A percentile compares a stretch with the other conserved stretches of the same genome.
phyloP scores from a whole-genome alignment of 1,140 invertebrate genomes.

The Lanistes nyassanus region DNA sequence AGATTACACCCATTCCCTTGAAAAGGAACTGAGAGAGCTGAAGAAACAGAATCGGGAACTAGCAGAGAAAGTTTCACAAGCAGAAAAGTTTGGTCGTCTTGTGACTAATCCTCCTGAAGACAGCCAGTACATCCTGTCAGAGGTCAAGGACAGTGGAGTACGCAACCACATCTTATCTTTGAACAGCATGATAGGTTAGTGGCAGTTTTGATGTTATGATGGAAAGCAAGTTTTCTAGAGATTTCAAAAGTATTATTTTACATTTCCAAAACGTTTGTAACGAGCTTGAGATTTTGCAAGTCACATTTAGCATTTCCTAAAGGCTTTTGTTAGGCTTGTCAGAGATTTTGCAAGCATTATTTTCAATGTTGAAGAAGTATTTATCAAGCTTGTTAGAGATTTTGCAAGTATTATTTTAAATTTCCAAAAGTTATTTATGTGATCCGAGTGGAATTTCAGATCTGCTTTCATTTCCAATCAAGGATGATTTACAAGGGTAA shows the following conservation, averaged over 20 bases:
- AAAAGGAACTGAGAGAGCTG: constrained; percentile 51
- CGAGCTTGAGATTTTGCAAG: no score
- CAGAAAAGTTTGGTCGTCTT: constrained; percentile 41
- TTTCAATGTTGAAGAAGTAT: no score
- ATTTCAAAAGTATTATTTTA: background rate
- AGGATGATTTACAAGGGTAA: no score
- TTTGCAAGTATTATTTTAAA: no score
- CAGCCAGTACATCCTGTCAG: constrained; percentile 37
- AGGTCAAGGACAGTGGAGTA: constrained; percentile 52
- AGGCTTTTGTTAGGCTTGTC: no score
- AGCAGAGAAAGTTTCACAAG: constrained; percentile 44
- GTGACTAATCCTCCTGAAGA: constrained; percentile 26
- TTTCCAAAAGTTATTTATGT: no score
- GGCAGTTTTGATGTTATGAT: background rate
- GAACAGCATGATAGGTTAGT: constrained; percentile 63
- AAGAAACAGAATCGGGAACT: constrained; percentile 53
- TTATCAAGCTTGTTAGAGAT: no score
- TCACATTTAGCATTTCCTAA: no score
- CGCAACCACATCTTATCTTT: constrained; percentile 59
- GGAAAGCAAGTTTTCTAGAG: no score
- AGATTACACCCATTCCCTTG: constrained; percentile 54
- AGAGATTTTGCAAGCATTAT: no score
- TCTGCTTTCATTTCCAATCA: no score
- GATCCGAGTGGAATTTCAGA: no score
- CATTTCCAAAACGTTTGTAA: background rate